Percentiles rank a stretch among this genome's conserved stretches.
Evolutionary conservation across 2,113 vertebrate genomes (phyloP).

Genomic region (Mormyrus iriodes): DNA sequence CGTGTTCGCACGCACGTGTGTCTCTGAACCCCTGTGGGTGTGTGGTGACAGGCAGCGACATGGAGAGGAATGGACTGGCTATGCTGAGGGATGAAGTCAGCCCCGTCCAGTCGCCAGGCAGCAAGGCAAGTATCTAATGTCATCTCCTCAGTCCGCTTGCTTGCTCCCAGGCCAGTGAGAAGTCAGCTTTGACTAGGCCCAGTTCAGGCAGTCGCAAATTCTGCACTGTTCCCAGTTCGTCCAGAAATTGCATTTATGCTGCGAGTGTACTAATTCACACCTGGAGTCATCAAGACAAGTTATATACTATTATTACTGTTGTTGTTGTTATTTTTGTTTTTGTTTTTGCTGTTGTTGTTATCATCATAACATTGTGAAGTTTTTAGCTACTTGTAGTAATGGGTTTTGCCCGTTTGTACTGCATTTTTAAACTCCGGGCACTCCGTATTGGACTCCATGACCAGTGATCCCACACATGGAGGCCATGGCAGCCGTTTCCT

Average conservation of each 20-base stretch:
- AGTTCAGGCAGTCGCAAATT: neutral
- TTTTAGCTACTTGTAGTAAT: neutral
- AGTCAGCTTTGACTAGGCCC: neutral
- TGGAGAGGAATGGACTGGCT: constrained; percentile 46
- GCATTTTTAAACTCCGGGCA: neutral
- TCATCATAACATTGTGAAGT: neutral
- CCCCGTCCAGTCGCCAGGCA: constrained; percentile 56
- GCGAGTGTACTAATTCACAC: neutral
- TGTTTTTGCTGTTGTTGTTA: neutral
- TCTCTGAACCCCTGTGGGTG: constrained; percentile 10
- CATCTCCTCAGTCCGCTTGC: neutral
- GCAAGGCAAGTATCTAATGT: constrained; percentile 47
- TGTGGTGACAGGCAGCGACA: constrained; percentile 58
- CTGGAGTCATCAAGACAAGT: neutral
- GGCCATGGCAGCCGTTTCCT: neutral
- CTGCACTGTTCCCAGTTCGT: neutral
- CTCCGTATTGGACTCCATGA: neutral
- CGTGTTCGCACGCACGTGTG: neutral
- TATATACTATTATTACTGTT: neutral
- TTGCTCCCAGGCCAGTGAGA: neutral
- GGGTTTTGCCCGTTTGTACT: neutral
- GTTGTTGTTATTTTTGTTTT: neutral
- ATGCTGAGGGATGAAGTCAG: constrained; percentile 55
- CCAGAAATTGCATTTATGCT: neutral
- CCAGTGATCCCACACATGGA: neutral